Conservation (phyloP, 1,140 invertebrate species). For the Macrobrachium rosenbergii region DNA sequence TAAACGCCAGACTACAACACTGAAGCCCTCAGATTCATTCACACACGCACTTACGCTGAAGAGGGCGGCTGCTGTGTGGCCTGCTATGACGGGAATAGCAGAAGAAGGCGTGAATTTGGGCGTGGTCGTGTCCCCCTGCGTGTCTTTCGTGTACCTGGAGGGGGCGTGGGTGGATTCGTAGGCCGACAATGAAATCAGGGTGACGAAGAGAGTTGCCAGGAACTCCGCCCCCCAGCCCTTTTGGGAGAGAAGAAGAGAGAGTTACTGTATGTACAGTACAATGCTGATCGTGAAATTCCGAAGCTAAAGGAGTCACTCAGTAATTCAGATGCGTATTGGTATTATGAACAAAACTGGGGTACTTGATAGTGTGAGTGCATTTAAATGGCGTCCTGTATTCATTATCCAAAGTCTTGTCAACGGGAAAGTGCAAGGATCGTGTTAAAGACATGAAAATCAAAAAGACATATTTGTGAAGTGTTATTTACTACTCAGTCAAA, state of each 20-base stretch:
- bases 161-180: slow-evolving; percentile 33
- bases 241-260: background rate
- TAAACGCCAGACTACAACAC: too few species aligned
- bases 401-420: too few species aligned
- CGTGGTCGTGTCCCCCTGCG: slow-evolving; percentile 24
- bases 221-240: slow-evolving; percentile 62
- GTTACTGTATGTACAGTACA: too few species aligned
- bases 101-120: slow-evolving; percentile 33
- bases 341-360: background rate
- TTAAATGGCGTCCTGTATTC: too few species aligned
- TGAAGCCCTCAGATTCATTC: too few species aligned
- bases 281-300: too few species aligned
- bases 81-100: slow-evolving; percentile 45
- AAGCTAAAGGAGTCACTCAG: background rate
- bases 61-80: slow-evolving; percentile 49
- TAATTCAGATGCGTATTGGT: background rate
- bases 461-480: too few species aligned
- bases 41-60: slow-evolving; percentile 36
- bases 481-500: too few species aligned
- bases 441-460: too few species aligned
- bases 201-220: slow-evolving; percentile 47
- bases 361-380: too few species aligned
- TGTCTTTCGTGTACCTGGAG: slow-evolving; percentile 20
- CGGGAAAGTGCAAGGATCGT: too few species aligned
- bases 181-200: slow-evolving; percentile 48